Evolutionary conservation across 2,797 vertebrate genomes (phyloP), one percentile per base, ranked within the genome.

Genomic region (Hypotaenidia philippensis): DNA sequence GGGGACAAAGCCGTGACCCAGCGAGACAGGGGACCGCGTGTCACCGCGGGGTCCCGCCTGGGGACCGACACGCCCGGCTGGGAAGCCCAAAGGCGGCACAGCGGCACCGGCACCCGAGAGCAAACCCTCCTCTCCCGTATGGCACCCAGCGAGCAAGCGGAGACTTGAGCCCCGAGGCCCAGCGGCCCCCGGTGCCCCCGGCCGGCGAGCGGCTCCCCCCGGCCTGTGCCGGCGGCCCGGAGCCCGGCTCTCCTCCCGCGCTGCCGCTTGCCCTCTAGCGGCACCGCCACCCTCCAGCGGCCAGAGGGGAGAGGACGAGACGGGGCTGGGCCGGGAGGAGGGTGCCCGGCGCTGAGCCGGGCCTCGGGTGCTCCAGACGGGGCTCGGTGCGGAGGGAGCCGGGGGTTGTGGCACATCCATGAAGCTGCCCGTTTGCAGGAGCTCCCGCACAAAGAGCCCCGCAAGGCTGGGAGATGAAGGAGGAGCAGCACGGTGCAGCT

Each of bases 251-350:
- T 91, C 95, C 86, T 91, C 95, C 87, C 29, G 21, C 66, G 96
- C 98, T 59, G 91, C 94, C 95, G 96, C 96, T 97, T 98, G 98
- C 97, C 98, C 98, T 98, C 98, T 98, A 95, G 98, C 96, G 98
- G 97, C 77, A 86, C 75, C 94, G 89, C 36, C 63, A 1, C 96
- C 53, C 55, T 5, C 3, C 1, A 12, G 44, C n/a, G 16, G 16
- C 6, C 27, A 44, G 29, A 22, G 65, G 4, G n/a, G 32, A 40
- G 80, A 20, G 38, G 29, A 25, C 0, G 45, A 60, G 61, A 52
- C 41, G 31, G 36, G 53, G 23, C 36, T 36, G 50, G 14, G 31
- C 31, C 38, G 56, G 13, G 47, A 29, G 9, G 26, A 36, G 29
- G 31, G 5, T 32, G 26, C 45, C 29, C 11, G 17, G 13, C n/a